Conservation (phyloP, 2,888 invertebrate species). For the Cacoxenus indagator region DNA sequence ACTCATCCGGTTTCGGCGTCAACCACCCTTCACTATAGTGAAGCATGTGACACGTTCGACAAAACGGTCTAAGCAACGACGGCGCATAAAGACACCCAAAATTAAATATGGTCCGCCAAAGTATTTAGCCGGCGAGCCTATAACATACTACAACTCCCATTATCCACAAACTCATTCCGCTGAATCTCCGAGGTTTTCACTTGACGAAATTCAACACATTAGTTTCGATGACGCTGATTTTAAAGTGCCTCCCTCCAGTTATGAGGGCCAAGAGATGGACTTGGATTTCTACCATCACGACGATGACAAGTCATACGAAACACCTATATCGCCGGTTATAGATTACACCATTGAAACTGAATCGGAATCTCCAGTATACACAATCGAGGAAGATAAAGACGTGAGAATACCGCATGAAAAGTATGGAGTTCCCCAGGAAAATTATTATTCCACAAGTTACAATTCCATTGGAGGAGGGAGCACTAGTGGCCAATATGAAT, state of each 20-base stretch:
- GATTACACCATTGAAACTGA: constrained; percentile 41
- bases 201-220: constrained; percentile 59
- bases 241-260: constrained; percentile 58
- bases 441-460: constrained; percentile 14
- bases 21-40: constrained; percentile 59
- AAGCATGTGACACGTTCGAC: constrained; percentile 45
- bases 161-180: constrained; percentile 14
- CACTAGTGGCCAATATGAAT: constrained; percentile 30
- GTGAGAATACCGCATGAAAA: constrained; percentile 44
- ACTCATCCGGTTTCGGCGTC: constrained; percentile 59
- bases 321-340: constrained; percentile 51
- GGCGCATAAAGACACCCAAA: constrained; percentile 56
- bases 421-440: constrained; percentile 50
- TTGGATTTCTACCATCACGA: constrained; percentile 61
- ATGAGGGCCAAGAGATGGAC: constrained; percentile 64
- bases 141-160: constrained; percentile 47
- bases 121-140: constrained; percentile 39
- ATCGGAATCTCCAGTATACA: constrained; percentile 32
- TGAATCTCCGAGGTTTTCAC: constrained; percentile 44
- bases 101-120: constrained; percentile 58
- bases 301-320: constrained; percentile 42
- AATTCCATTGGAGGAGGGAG: neutral
- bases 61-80: constrained; percentile 55
- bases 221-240: constrained; percentile 58
- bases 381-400: constrained; percentile 34